Conservation (phyloP, 2,113 vertebrate species). For the Gnathonemus echidnorhynchus region DNA sequence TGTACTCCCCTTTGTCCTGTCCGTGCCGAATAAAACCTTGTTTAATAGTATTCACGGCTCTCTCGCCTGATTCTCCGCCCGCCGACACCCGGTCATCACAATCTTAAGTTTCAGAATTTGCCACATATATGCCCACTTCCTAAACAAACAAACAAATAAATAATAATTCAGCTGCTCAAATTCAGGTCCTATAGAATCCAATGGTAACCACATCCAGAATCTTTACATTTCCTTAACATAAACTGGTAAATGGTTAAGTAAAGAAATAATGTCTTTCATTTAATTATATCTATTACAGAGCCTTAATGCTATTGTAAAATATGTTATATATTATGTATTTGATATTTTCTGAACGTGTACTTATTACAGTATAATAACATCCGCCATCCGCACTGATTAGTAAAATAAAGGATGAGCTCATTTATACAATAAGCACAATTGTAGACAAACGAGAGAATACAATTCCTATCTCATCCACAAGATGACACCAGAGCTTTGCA, state of each 20-base stretch:
- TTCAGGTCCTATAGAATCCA: not conserved
- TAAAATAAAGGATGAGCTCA: not conserved
- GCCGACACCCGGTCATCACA: no score
- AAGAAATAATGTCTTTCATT: not conserved
- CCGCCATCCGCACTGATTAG: not conserved
- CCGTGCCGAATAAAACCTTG: no score
- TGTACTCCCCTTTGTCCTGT: no score
- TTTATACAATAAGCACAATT: not conserved
- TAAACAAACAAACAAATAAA: not conserved
- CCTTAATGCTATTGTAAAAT: not conserved
- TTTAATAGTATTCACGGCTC: no score
- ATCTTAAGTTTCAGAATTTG: not conserved
- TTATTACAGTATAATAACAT: not conserved
- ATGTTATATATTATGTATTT: not conserved
- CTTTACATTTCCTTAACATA: not conserved
- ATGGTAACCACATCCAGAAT: not conserved
- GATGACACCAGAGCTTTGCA: not conserved
- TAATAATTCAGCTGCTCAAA: not conserved
- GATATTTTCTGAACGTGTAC: not conserved
- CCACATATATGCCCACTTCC: not conserved
- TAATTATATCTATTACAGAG: not conserved
- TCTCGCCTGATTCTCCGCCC: no score
- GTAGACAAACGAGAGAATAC: not conserved
- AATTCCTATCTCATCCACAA: not conserved
- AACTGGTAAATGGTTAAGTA: not conserved